A percentile compares a stretch with the other conserved stretches of the same genome.
phyloP scores from a whole-genome alignment of 1,140 invertebrate genomes.

The Gonatopus flavifemur region DNA sequence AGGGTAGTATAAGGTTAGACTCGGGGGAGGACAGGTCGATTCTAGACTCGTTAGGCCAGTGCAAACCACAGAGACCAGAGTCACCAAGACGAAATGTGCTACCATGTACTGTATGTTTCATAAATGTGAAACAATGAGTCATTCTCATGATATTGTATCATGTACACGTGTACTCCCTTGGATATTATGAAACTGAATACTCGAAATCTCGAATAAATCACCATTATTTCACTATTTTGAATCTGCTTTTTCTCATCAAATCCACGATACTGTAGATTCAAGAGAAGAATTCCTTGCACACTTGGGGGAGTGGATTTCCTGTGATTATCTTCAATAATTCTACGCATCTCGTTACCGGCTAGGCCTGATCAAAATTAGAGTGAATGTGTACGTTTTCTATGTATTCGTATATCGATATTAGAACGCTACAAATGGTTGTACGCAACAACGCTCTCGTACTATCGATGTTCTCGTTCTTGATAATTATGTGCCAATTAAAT shows the following conservation, averaged over 20 bases:
- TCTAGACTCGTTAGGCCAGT: slow-evolving; percentile 22
- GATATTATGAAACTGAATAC: too few relatives aligned
- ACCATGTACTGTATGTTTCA: slow-evolving; percentile 3
- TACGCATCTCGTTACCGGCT: too few relatives aligned
- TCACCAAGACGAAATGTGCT: neutral
- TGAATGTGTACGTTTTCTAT: too few relatives aligned
- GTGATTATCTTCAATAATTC: too few relatives aligned
- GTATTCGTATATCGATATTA: slow-evolving; percentile 44
- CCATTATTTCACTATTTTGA: neutral
- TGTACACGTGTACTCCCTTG: slow-evolving; percentile 3
- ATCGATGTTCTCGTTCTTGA: slow-evolving; percentile 24
- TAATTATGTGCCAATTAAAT: slow-evolving; percentile 53
- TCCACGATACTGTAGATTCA: too few relatives aligned
- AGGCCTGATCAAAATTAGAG: too few relatives aligned
- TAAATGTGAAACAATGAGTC: too few relatives aligned
- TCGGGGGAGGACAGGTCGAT: slow-evolving; percentile 14
- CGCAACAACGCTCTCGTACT: slow-evolving; percentile 27
- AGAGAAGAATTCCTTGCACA: too few relatives aligned
- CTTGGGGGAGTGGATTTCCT: too few relatives aligned
- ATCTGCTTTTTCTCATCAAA: neutral
- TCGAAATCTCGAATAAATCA: slow-evolving; percentile 22
- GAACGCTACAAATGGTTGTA: slow-evolving; percentile 36
- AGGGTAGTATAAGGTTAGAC: slow-evolving; percentile 2
- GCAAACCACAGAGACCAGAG: slow-evolving; percentile 15
- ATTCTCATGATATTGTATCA: too few relatives aligned